A percentile compares a stretch with the other conserved stretches of the same genome.
phyloP scores from a whole-genome alignment of 2,113 vertebrate species.

The Lucifuga dentata region DNA sequence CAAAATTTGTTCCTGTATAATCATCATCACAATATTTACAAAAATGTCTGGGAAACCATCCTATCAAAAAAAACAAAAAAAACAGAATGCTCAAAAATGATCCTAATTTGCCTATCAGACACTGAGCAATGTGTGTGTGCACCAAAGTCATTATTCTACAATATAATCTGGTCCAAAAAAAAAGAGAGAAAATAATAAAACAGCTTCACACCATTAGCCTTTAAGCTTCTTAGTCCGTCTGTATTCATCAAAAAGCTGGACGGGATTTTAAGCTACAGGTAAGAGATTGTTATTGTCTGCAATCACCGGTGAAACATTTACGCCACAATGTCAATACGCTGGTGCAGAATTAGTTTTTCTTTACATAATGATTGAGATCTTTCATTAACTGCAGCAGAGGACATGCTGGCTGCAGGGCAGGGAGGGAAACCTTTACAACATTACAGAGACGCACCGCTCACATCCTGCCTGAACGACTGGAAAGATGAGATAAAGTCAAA shows the following conservation, averaged over 20 bases:
- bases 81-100: too few species aligned
- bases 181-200: slow-evolving; percentile 28
- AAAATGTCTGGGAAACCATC: too few species aligned
- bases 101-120: not conserved
- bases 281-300: slow-evolving; percentile 54
- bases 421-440: slow-evolving; percentile 4
- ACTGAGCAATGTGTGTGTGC: not conserved
- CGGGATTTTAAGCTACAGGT: slow-evolving; percentile 65
- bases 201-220: slow-evolving; percentile 54
- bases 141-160: slow-evolving; percentile 19
- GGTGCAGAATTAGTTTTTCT: slow-evolving; percentile 48
- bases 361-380: slow-evolving; percentile 43
- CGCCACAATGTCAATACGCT: slow-evolving; percentile 59
- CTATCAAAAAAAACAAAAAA: too few species aligned
- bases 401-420: slow-evolving; percentile 1
- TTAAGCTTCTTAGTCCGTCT: slow-evolving; percentile 68
- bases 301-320: slow-evolving; percentile 56
- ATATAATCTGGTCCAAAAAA: slow-evolving; percentile 21
- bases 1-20: too few species aligned
- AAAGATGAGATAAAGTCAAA: slow-evolving; percentile 5
- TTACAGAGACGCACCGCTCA: not conserved
- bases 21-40: too few species aligned
- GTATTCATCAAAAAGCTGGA: slow-evolving; percentile 49
- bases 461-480: slow-evolving; percentile 2
- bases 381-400: slow-evolving; percentile 9